Evolutionary conservation across 2,113 vertebrate species (phyloP), one percentile per base, ranked within the genome.

Genomic region (Theristicus caerulescens): DNA sequence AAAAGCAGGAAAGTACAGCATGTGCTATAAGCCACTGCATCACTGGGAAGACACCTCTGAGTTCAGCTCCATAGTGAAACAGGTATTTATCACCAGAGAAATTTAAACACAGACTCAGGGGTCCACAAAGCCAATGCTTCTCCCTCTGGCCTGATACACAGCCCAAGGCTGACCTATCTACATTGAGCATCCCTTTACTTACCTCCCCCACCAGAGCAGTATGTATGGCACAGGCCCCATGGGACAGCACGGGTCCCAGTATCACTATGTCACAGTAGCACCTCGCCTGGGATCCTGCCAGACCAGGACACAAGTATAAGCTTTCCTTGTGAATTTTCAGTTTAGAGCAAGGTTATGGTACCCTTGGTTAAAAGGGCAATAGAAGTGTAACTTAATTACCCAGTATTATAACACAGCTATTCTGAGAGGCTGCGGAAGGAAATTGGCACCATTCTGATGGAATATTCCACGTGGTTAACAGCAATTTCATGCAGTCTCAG

Each of bases 331-430:
- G 72, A 81, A 62, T 95, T 66, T 54, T n/a, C 74, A 59, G 62
- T 77, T 85, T 73, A 88, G 78, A 96, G 69, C 34, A 94, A 94
- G 46, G 82, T 94, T 71, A 81, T 58, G 17, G 16, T 42, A 91
- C 38, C 67, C 82, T 93, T 96, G 55, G 82, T 73, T 88, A 83
- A 95, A 95, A 95, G 32, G 55, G 52, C 71, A 86, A 51, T 11
- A 84, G 55, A 86, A 91, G 26, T 49, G 57, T 42, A 71, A 84
- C 26, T 95, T 96, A 94, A 94, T 96, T 93, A 94, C n/a, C 51
- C 32, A n/a, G 74, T 91, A 86, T 70, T 90, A 72, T 65, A 92
- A 80, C 0, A 0, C 62, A 94, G 71, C 78, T 95, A 65, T 90
- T 96, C 73, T 77, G 82, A 92, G 82, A 92, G 49, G 12, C 82